A percentile compares a stretch with the other conserved stretches of the same genome.
phyloP scores from a whole-genome alignment of 2,888 invertebrate species.

The Meloe dianella region DNA sequence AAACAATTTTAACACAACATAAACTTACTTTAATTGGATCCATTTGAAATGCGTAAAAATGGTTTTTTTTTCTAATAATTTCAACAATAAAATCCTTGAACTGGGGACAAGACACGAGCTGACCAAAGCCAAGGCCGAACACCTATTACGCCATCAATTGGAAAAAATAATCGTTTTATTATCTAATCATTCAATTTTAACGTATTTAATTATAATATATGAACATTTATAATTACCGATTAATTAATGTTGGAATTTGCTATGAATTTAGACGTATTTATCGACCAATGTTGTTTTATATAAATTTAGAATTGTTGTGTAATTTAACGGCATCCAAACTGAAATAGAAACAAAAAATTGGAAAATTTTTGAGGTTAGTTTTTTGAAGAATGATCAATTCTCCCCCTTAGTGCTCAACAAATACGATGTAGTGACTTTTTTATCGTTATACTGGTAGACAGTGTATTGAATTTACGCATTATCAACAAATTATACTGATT shows the following conservation, averaged over 20 bases:
- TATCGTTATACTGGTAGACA: no score
- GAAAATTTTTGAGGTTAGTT: constrained; percentile 1
- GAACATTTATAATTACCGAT: not conserved
- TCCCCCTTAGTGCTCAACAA: not conserved
- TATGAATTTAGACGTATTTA: not conserved
- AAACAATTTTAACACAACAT: not conserved
- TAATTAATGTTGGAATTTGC: not conserved
- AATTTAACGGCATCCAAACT: not conserved
- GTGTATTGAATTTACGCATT: no score
- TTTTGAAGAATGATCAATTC: not conserved
- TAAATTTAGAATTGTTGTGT: not conserved
- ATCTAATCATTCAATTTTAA: not conserved
- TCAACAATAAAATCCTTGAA: constrained; percentile 45
- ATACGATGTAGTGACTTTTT: no score
- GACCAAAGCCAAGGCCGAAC: constrained; percentile 47
- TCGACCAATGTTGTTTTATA: not conserved
- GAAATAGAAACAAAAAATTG: not conserved
- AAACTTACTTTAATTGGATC: not conserved
- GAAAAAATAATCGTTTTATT: not conserved
- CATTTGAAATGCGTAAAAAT: not conserved
- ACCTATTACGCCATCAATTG: not conserved
- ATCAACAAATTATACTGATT: no score
- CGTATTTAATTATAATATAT: no score
- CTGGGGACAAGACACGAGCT: constrained; percentile 30
- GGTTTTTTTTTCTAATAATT: not conserved